A percentile compares a stretch with the other conserved stretches of the same genome.
Conservation (phyloP, 2,888 invertebrate species). For the Ariolimax columbianus region DNA sequence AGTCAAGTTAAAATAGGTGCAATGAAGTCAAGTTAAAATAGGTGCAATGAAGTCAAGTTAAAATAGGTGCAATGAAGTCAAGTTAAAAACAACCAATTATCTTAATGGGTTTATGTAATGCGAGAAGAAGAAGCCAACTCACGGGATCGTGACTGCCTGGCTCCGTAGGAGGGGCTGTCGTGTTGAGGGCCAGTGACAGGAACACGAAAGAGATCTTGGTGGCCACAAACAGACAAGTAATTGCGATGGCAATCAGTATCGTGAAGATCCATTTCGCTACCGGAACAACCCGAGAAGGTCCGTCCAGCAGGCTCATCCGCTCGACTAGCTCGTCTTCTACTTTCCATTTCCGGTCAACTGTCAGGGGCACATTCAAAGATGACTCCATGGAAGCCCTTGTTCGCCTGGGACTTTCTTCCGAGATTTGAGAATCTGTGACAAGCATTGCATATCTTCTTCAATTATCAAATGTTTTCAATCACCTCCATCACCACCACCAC, state of each 20-base stretch:
- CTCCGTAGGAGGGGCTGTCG: background rate
- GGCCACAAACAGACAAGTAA: slow-evolving; percentile 23
- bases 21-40: no score
- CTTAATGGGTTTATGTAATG: no score
- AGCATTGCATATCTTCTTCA: no score
- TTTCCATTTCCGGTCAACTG: slow-evolving; percentile 43
- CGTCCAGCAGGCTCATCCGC: background rate
- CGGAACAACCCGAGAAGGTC: slow-evolving; percentile 25
- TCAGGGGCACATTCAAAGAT: background rate
- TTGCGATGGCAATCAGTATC: slow-evolving; percentile 2
- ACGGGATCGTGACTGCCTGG: background rate
- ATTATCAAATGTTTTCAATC: no score
- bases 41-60: no score
- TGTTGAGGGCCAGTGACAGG: slow-evolving; percentile 8
- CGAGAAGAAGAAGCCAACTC: no score
- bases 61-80: no score
- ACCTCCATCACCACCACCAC: background rate
- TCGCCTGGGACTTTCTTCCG: background rate
- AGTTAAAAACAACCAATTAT: no score
- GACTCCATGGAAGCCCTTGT: background rate
- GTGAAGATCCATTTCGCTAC: slow-evolving; percentile 40
- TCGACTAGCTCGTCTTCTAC: slow-evolving; percentile 39
- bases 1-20: no score
- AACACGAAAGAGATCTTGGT: slow-evolving; percentile 38
- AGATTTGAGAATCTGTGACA: background rate